phyloP scores from a whole-genome alignment of 2,113 vertebrate species.

The Corynorhinus townsendii region DNA sequence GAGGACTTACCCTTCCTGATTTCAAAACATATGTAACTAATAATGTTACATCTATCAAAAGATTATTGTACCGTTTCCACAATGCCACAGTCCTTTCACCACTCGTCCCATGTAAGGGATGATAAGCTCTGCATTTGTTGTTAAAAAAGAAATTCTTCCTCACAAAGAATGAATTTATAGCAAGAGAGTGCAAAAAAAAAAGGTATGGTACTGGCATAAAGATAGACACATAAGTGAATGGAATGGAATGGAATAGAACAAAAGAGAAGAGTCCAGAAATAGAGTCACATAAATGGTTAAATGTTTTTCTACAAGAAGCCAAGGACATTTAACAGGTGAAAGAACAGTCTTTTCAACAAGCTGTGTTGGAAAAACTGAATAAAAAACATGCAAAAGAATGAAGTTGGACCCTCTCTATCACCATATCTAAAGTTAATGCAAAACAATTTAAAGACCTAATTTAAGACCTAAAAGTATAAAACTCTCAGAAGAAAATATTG shows the following conservation, averaged over 20 bases:
- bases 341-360: neutral
- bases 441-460: neutral
- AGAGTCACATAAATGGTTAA: neutral
- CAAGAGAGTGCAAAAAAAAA: slow-evolving; percentile 39
- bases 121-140: slow-evolving; percentile 75
- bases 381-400: neutral
- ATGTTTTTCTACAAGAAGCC: neutral
- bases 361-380: neutral
- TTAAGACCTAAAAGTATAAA: neutral
- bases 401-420: neutral
- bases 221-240: neutral
- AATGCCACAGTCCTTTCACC: slow-evolving; percentile 77
- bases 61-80: slow-evolving; percentile 55
- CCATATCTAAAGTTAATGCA: neutral
- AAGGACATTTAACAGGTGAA: neutral
- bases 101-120: slow-evolving; percentile 76
- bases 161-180: slow-evolving; percentile 73
- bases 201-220: neutral
- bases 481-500: neutral
- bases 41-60: neutral
- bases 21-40: neutral
- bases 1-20: neutral
- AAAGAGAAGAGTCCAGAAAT: neutral
- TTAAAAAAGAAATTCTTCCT: slow-evolving; percentile 76
- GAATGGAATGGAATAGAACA: neutral